A percentile compares a stretch with the other conserved stretches of the same genome.
Evolutionary conservation across 1,140 invertebrate genomes (phyloP).

Genomic region (Temnothorax longispinosus): DNA sequence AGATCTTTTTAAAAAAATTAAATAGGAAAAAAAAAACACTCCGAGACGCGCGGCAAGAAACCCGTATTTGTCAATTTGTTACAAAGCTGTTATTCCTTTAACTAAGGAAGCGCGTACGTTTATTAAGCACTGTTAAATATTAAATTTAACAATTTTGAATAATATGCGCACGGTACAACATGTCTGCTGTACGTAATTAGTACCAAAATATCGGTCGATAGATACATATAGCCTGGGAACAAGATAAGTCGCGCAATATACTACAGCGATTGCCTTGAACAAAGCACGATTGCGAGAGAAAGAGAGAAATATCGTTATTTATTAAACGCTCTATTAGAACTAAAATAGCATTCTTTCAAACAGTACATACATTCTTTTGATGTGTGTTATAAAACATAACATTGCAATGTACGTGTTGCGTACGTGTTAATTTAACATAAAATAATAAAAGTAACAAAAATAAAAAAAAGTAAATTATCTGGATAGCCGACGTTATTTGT

Average conservation of each 20-base stretch:
- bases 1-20: neutral
- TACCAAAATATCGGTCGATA: constrained; percentile 63
- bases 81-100: neutral
- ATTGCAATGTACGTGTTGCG: no score
- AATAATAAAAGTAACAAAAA: neutral
- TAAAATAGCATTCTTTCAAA: neutral
- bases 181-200: constrained; percentile 16
- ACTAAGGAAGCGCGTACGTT: neutral
- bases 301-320: neutral
- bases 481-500: no score
- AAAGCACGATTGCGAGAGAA: constrained; percentile 54
- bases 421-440: neutral
- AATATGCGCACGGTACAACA: neutral
- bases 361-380: neutral
- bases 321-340: neutral
- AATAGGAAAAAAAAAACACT: neutral
- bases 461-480: no score
- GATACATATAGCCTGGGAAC: constrained; percentile 51
- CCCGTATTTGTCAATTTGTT: neutral
- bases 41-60: neutral
- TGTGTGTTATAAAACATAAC: neutral
- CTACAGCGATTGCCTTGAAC: constrained; percentile 62
- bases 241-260: constrained; percentile 61
- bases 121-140: neutral
- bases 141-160: neutral